A percentile compares a stretch with the other conserved stretches of the same genome.
These are phyloP conservation scores for Plutomurus gul DNA, from an alignment of 1,140 invertebrate genomes.

Conservation along the genomic window DNA sequence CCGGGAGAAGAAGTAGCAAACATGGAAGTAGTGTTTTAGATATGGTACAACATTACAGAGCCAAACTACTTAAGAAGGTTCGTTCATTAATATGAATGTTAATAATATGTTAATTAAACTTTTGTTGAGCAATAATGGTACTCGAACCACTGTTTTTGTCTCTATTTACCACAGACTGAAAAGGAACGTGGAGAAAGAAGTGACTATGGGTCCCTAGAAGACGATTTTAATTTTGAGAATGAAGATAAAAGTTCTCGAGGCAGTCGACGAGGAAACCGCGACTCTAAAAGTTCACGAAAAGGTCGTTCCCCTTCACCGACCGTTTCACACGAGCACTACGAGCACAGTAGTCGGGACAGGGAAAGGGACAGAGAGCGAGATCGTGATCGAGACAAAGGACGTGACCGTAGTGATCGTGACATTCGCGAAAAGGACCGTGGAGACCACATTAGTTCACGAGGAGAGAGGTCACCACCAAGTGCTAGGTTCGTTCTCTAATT, in stretches of 20 bases:
- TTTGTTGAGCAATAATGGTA: background rate
- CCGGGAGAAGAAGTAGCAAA: conserved; percentile 76
- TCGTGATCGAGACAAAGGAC: conserved; percentile 31
- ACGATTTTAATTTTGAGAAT: background rate
- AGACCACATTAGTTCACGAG: conserved; percentile 25
- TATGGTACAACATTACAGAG: conserved; percentile 81
- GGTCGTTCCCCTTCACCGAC: background rate
- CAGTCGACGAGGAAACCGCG: background rate
- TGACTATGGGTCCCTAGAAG: background rate
- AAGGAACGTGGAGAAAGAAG: background rate
- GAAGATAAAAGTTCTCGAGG: conserved; percentile 21
- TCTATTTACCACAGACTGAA: conserved; percentile 26
- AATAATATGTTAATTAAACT: background rate
- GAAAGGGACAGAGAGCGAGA: conserved; percentile 27
- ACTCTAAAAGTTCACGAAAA: conserved; percentile 10
- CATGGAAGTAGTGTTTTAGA: conserved; percentile 71
- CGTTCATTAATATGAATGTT: background rate
- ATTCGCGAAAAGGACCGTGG: conserved; percentile 1
- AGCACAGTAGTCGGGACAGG: conserved; percentile 26
- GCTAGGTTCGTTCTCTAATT: conserved; percentile 25
- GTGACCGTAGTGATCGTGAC: background rate
- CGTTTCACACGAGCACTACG: background rate
- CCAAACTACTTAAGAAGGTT: conserved; percentile 85
- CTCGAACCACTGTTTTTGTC: background rate
- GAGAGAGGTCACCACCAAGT: conserved; percentile 31